These are phyloP conservation scores for Planiliza haematocheilus DNA, from an alignment of 2,113 vertebrate genomes.

Conservation along the genomic window DNA sequence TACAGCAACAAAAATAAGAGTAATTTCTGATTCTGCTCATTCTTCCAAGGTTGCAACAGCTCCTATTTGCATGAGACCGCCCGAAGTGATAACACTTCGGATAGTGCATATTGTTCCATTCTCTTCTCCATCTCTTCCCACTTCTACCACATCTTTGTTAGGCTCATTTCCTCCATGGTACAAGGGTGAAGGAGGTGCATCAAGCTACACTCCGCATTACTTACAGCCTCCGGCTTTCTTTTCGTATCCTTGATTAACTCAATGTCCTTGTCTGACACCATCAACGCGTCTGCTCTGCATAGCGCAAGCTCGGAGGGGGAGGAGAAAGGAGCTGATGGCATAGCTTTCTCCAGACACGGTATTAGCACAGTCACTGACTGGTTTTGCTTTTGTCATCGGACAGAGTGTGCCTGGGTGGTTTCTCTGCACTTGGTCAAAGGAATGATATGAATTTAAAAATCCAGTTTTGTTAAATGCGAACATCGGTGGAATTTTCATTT, in stretches of 20 bases:
- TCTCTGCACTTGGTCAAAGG: too few species aligned
- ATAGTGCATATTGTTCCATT: neutral
- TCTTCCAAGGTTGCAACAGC: neutral
- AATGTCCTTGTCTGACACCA: slow-evolving; percentile 22
- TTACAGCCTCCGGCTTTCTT: slow-evolving; percentile 22
- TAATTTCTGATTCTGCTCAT: neutral
- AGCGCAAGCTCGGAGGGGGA: neutral
- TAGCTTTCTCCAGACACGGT: slow-evolving; percentile 5
- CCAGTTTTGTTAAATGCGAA: too few species aligned
- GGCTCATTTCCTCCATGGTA: neutral
- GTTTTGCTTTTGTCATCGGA: slow-evolving; percentile 6
- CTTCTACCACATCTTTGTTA: neutral
- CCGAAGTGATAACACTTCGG: neutral
- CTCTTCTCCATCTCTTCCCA: neutral
- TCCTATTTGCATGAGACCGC: neutral
- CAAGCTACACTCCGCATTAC: neutral
- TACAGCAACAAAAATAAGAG: neutral
- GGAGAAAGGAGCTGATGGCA: neutral
- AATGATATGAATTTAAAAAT: too few species aligned
- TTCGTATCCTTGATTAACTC: slow-evolving; percentile 19
- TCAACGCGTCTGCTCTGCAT: slow-evolving; percentile 1
- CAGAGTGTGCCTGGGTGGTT: neutral
- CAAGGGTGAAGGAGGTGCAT: slow-evolving; percentile 1
- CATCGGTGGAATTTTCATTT: too few species aligned
- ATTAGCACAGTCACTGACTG: neutral